A percentile compares a stretch with the other conserved stretches of the same genome.
phyloP scores from a whole-genome alignment of 2,888 invertebrate genomes.

The Scaptomyza cyrtandrae region DNA sequence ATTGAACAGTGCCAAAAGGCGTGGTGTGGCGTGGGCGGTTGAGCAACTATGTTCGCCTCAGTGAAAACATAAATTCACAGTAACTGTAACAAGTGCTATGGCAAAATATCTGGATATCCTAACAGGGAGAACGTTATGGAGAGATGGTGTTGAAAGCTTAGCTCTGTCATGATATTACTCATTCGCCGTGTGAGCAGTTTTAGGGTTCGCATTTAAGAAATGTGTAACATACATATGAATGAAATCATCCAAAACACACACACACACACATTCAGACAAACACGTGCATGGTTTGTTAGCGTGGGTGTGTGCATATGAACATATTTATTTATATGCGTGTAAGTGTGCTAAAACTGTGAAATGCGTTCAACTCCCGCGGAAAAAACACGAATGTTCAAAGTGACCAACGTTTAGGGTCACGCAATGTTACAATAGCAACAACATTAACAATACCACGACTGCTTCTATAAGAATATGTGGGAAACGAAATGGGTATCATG shows the following conservation, averaged over 20 bases:
- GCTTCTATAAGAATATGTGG: constrained; percentile 40
- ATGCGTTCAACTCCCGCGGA: constrained; percentile 63
- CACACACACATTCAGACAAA: constrained; percentile 28
- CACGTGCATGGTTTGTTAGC: constrained; percentile 22
- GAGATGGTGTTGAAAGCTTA: not conserved
- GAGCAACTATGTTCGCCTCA: not conserved
- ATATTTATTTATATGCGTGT: constrained; percentile 26
- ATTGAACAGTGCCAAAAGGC: constrained; percentile 24
- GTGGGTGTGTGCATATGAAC: constrained; percentile 4
- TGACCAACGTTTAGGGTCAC: constrained; percentile 80
- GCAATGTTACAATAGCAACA: constrained; percentile 64
- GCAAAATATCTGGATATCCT: not conserved
- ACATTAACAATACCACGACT: constrained; percentile 17
- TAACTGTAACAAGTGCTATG: too few species aligned
- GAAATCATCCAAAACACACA: constrained; percentile 74
- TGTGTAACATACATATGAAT: constrained; percentile 54
- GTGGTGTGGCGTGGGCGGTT: constrained; percentile 60
- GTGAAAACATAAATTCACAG: not conserved
- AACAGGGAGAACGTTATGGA: not conserved
- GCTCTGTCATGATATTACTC: constrained; percentile 64
- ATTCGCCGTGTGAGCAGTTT: constrained; percentile 53
- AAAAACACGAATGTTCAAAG: constrained; percentile 63
- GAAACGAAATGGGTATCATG: constrained; percentile 45
- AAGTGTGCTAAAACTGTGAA: constrained; percentile 58
- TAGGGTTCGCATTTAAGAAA: constrained; percentile 18